Evolutionary conservation across 1,140 invertebrate species (phyloP).

Genomic region (Rhopalosiphum padi): DNA sequence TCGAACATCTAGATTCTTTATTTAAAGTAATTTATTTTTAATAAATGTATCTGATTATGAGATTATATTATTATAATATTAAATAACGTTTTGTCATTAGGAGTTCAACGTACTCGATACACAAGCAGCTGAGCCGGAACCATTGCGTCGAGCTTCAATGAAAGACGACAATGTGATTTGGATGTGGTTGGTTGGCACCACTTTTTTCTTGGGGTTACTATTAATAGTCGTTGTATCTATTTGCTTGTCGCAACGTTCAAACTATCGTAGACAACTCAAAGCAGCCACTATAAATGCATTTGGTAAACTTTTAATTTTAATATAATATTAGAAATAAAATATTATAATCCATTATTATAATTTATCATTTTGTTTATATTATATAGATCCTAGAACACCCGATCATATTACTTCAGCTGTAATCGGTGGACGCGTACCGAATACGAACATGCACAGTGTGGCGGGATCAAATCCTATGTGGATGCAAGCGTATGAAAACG

Average conservation of each 20-base stretch:
- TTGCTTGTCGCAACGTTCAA: conserved; percentile 81
- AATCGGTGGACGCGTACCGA: conserved; percentile 76
- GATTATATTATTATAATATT: neutral
- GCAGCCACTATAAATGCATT: conserved; percentile 92
- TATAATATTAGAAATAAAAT: neutral
- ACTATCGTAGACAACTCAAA: conserved; percentile 86
- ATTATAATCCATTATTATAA: neutral
- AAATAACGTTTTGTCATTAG: conserved; percentile 62
- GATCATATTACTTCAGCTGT: conserved; percentile 31
- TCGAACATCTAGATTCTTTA: conserved; percentile 83
- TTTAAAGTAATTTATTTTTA: conserved; percentile 75
- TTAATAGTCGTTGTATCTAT: conserved; percentile 79
- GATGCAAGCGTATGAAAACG: conserved; percentile 92
- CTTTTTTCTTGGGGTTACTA: conserved; percentile 78
- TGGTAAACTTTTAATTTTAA: conserved; percentile 67
- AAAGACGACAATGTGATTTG: conserved; percentile 67
- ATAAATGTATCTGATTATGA: neutral
- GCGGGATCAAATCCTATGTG: conserved; percentile 95
- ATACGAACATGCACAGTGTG: conserved; percentile 92
- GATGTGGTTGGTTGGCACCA: conserved; percentile 81
- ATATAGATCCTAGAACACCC: neutral
- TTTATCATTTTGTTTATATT: neutral
- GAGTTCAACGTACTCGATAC: conserved; percentile 90
- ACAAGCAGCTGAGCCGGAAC: conserved; percentile 74
- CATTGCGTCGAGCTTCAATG: conserved; percentile 66